These are phyloP conservation scores for Cactoblastis cactorum DNA, from an alignment of 2,888 invertebrate genomes.

Conservation along the genomic window DNA sequence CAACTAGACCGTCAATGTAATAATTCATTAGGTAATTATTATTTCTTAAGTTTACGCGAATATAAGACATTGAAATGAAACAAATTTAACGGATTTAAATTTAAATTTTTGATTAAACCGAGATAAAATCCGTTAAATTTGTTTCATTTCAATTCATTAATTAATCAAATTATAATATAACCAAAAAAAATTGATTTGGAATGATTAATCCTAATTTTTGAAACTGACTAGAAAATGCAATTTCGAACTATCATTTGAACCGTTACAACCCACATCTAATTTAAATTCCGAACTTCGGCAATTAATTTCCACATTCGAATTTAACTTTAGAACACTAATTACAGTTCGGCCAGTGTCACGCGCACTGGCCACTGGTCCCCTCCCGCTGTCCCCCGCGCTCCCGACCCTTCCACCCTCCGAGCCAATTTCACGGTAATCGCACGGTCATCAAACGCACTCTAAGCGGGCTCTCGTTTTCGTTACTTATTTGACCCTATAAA, in stretches of 20 bases:
- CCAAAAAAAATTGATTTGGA: neutral
- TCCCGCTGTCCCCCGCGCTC: neutral
- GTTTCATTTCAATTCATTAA: no score
- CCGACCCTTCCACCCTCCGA: neutral
- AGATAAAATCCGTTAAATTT: no score
- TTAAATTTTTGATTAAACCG: no score
- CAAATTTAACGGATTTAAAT: no score
- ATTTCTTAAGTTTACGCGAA: no score
- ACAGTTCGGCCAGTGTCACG: conserved; percentile 45
- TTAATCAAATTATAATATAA: no score
- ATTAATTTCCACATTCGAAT: conserved; percentile 5
- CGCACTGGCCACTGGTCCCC: conserved; percentile 26
- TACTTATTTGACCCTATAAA: neutral
- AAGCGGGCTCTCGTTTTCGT: conserved; percentile 15
- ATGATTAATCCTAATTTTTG: neutral
- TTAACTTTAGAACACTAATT: conserved; percentile 31
- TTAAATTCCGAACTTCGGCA: neutral
- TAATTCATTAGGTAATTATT: no score
- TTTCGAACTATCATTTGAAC: neutral
- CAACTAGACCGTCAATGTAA: no score
- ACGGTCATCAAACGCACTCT: conserved; percentile 61
- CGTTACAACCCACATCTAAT: neutral
- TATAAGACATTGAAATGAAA: no score
- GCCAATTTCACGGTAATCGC: conserved; percentile 70
- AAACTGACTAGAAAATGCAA: neutral